Percentiles rank a stretch among this genome's conserved stretches.
These are phyloP conservation scores for Drosophila anomalata DNA, from an alignment of 2,888 invertebrate species.

Conservation along the genomic window DNA sequence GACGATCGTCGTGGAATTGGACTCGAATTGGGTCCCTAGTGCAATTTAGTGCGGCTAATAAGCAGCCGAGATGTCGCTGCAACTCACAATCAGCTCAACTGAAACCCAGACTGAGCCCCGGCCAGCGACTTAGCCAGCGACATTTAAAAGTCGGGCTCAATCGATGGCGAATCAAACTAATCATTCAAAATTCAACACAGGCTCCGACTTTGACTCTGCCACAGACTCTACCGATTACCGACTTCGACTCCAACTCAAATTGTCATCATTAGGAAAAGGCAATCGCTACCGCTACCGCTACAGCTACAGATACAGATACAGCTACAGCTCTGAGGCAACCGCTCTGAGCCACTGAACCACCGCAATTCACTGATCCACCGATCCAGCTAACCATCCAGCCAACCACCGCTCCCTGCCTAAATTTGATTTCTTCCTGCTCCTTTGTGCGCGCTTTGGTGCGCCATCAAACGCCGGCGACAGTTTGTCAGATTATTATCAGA, in stretches of 20 bases:
- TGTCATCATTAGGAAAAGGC: constrained; percentile 81
- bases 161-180: constrained; percentile 80
- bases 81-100: constrained; percentile 38
- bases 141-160: constrained; percentile 80
- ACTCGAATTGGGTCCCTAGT: constrained; percentile 80
- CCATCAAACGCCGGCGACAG: constrained; percentile 81
- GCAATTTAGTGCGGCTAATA: constrained; percentile 78
- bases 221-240: constrained; percentile 12
- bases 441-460: constrained; percentile 71
- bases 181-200: constrained; percentile 80
- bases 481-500: constrained; percentile 82
- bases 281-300: constrained; percentile 63
- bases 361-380: constrained; percentile 1
- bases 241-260: constrained; percentile 65
- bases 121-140: constrained; percentile 47
- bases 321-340: constrained; percentile 48
- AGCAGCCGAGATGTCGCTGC: constrained; percentile 76
- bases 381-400: constrained; percentile 7
- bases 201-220: constrained; percentile 46
- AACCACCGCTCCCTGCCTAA: constrained; percentile 55
- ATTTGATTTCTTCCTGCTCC: constrained; percentile 77
- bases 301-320: constrained; percentile 51
- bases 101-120: constrained; percentile 9
- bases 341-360: constrained; percentile 10
- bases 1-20: constrained; percentile 66